Evolutionary conservation across 2,888 invertebrate genomes (phyloP).

Genomic region (Hypselothyrea guttata): DNA sequence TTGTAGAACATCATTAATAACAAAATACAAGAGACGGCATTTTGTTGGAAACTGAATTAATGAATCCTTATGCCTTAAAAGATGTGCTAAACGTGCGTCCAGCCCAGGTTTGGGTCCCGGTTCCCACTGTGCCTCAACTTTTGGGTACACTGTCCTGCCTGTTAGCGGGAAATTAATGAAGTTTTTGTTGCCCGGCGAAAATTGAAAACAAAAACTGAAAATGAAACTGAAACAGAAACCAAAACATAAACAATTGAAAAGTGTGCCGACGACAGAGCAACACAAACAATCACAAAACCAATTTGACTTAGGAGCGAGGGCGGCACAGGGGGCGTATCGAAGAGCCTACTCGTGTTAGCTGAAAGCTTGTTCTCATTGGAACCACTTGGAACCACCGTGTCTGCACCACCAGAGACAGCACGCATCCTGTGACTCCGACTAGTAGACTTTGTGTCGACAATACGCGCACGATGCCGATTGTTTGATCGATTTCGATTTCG

Average conservation of each 20-base stretch:
- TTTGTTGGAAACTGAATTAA: constrained; percentile 69
- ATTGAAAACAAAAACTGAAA: constrained; percentile 53
- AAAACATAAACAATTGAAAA: constrained; percentile 65
- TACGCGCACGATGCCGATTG: constrained; percentile 30
- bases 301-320: constrained; percentile 6
- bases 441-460: constrained; percentile 66
- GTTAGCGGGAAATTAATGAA: constrained; percentile 76
- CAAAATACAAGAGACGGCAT: constrained; percentile 69
- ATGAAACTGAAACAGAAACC: constrained; percentile 17
- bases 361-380: constrained; percentile 7
- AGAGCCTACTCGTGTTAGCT: constrained; percentile 11
- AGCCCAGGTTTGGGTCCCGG: constrained; percentile 44
- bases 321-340: constrained; percentile 19
- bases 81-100: constrained; percentile 76
- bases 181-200: constrained; percentile 47
- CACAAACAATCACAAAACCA: not conserved
- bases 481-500: constrained; percentile 57
- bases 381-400: constrained; percentile 60
- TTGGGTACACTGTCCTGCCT: constrained; percentile 30
- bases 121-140: constrained; percentile 15
- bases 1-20: constrained; percentile 81
- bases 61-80: constrained; percentile 67
- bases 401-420: constrained; percentile 49
- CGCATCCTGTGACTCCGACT: constrained; percentile 44
- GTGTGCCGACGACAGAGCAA: constrained; percentile 53